Evolutionary conservation across 2,113 vertebrate genomes (phyloP), one percentile per base, ranked within the genome.

Genomic region (Perca schrenkii): DNA sequence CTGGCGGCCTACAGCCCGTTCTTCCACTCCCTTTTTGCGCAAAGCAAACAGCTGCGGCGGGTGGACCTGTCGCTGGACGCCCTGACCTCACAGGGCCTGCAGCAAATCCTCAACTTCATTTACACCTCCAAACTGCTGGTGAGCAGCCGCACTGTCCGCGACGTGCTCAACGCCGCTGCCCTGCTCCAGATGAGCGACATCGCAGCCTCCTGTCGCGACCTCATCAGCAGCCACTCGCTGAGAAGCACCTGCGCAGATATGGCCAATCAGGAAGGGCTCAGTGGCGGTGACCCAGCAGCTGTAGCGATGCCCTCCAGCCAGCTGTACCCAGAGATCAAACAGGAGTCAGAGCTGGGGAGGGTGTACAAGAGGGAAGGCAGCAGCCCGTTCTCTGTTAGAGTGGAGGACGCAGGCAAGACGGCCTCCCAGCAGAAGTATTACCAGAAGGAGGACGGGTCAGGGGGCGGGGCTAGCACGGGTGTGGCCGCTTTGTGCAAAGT

Each of bases 81-180:
- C 0, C 93, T 99, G 88, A 97, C 97, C 7, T 97, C 96, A 0
- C 95, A 97, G 34, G 98, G 97, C 85, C 95, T 99, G 69, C 97
- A 98, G 94, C 97, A 99, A 92, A 97, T 98, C 93, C 97, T 98
- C 82, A 97, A 97, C 92, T 99, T 99, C 95, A 98, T 99, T 92
- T 98, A 98, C 93, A 98, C 97, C 7, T 98, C 97, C 87, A 97
- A 97, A 91, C 96, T 99, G 86, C 95, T 98, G 57, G 97, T 99
- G 86, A 98, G 97, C 88, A 94, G 96, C 3, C 94, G 96, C 94
- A 98, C 97, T 34, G 96, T 98, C 58, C 95, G 96, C 70, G 97
- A 98, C 52, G 97, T 98, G 85, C 94, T 98, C 75, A 98, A 97
- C 1, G 97, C 97, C 0, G 97, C 97, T 4, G 94, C 96, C 0